Percentiles rank a stretch among this genome's conserved stretches.
Conservation (phyloP, 2,888 invertebrate genomes). For the Candidula unifasciata region DNA sequence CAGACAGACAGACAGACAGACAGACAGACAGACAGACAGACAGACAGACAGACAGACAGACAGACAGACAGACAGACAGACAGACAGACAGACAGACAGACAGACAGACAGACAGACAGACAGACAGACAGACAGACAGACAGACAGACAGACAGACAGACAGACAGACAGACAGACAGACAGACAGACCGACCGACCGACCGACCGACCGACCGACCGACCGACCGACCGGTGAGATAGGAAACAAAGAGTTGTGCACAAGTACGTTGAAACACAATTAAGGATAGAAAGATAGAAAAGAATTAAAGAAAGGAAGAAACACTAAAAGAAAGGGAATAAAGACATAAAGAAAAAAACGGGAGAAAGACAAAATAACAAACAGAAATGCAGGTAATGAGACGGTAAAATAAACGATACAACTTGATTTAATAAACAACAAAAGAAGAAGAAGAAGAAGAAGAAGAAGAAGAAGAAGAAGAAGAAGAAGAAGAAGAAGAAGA, state of each 20-base stretch:
- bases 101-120: background rate
- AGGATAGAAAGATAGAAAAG: background rate
- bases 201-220: no score
- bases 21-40: background rate
- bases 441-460: background rate
- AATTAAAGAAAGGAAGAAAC: background rate
- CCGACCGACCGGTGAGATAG: no score
- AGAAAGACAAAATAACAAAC: background rate
- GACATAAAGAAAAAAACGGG: background rate
- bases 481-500: background rate
- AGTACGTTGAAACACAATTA: background rate
- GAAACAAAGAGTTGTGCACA: background rate
- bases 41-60: slow-evolving; percentile 3
- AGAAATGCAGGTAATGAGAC: background rate
- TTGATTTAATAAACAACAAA: background rate
- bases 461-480: background rate
- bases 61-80: background rate
- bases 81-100: background rate
- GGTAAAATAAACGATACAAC: background rate
- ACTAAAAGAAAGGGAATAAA: background rate
- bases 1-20: slow-evolving; percentile 20
- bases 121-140: background rate
- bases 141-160: background rate
- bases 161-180: no score
- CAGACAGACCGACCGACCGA: no score